Conservation (phyloP, 2,888 invertebrate genomes). For the Boloria euphrosyne region DNA sequence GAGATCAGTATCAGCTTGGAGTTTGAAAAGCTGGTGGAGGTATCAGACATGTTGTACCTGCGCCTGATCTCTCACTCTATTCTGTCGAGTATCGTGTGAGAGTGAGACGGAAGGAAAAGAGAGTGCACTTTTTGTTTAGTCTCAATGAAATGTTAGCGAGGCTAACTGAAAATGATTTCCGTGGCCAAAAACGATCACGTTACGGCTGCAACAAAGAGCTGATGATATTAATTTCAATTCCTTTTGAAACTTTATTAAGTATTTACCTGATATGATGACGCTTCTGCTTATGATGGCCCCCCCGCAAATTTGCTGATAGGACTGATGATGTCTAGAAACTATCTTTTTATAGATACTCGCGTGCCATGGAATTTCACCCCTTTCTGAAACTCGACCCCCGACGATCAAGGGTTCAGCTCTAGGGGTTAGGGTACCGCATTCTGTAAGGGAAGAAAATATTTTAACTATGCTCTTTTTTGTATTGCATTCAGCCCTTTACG, state of each 20-base stretch:
- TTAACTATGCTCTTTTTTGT: neutral
- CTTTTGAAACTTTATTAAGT: neutral
- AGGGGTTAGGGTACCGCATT: slow-evolving; percentile 56
- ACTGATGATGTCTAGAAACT: slow-evolving; percentile 43
- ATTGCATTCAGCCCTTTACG: neutral
- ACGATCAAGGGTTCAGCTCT: slow-evolving; percentile 59
- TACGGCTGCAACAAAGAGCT: too few species aligned
- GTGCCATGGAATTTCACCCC: slow-evolving; percentile 80
- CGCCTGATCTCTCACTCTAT: too few species aligned
- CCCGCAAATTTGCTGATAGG: slow-evolving; percentile 79
- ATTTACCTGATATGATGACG: slow-evolving; percentile 60
- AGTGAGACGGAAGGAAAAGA: too few species aligned
- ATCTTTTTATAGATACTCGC: slow-evolving; percentile 73
- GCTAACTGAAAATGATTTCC: neutral
- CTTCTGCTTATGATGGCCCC: slow-evolving; percentile 73
- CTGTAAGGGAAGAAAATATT: slow-evolving; percentile 39
- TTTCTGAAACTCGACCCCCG: slow-evolving; percentile 58
- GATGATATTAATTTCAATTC: neutral
- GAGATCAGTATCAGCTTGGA: too few species aligned
- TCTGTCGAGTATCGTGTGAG: too few species aligned
- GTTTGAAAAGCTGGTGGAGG: too few species aligned
- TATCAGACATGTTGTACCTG: too few species aligned
- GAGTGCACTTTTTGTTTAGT: too few species aligned
- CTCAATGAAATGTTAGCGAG: too few species aligned
- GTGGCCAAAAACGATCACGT: too few species aligned